Percentiles rank a stretch among this genome's conserved stretches.
Conservation (phyloP, 92 coral and sea anemone species). For the Porites divaricata region DNA sequence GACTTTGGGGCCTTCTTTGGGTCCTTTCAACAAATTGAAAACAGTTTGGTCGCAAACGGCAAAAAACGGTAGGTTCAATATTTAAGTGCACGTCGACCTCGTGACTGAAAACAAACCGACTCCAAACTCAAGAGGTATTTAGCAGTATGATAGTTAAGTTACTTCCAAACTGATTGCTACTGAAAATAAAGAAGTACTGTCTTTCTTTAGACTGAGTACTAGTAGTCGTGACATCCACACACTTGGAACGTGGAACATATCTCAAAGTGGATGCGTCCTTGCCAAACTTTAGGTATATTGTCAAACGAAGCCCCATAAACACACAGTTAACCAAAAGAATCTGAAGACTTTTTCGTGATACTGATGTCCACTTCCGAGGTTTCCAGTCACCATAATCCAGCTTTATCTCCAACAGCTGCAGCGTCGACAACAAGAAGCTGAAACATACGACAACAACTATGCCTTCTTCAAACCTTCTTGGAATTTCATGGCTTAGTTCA, state of each 20-base stretch:
- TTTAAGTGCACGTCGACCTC: too few relatives aligned
- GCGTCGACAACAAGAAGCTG: conserved; percentile 39
- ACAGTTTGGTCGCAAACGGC: too few relatives aligned
- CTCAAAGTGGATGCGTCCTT: too few relatives aligned
- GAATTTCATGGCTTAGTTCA: conserved; percentile 2
- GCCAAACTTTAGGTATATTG: too few relatives aligned
- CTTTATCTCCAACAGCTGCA: conserved; percentile 48
- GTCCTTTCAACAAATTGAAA: too few relatives aligned
- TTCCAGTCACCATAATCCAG: neutral
- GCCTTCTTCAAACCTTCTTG: conserved; percentile 8
- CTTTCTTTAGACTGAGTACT: too few relatives aligned
- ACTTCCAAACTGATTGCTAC: neutral
- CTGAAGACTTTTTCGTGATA: neutral
- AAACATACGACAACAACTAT: conserved; percentile 46
- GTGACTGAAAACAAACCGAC: too few relatives aligned
- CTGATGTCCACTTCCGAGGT: neutral
- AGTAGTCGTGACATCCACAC: conserved; percentile 2
- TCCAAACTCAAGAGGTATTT: too few relatives aligned
- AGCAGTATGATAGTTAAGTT: too few relatives aligned
- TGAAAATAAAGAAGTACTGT: too few relatives aligned
- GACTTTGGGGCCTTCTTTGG: too few relatives aligned
- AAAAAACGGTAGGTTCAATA: too few relatives aligned
- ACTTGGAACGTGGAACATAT: neutral
- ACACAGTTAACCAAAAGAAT: conserved; percentile 34
- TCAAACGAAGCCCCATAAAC: conserved; percentile 46